Evolutionary conservation across 2,797 vertebrate genomes (phyloP).

Genomic region (Triplophysa yarkandensis): DNA sequence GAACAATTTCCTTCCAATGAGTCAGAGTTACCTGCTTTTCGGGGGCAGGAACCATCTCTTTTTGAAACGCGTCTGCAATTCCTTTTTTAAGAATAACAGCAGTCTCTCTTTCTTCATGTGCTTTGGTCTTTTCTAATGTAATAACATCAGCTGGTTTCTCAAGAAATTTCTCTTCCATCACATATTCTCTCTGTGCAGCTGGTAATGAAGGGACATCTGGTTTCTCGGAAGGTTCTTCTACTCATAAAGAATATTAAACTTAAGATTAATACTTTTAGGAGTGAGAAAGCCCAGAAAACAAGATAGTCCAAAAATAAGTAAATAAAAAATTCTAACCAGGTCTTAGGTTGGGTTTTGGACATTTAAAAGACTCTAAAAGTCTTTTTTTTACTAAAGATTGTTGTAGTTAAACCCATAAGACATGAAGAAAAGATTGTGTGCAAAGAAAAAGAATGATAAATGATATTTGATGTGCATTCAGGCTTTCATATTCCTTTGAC

Average conservation of each 20-base stretch:
- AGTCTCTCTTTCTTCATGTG: slow-evolving; percentile 12
- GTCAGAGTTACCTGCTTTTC: background rate
- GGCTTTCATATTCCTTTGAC: background rate
- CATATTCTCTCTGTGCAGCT: slow-evolving; percentile 65
- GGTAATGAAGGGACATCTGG: slow-evolving; percentile 61
- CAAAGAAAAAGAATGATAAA: slow-evolving; percentile 1
- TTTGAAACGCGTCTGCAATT: background rate
- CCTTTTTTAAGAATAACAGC: slow-evolving; percentile 24
- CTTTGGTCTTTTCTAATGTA: slow-evolving; percentile 17
- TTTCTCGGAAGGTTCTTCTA: slow-evolving; percentile 70
- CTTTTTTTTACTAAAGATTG: slow-evolving; percentile 9
- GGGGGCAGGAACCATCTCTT: background rate
- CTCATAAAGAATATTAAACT: slow-evolving; percentile 76
- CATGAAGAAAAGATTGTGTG: slow-evolving; percentile 9
- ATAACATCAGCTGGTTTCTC: slow-evolving; percentile 2
- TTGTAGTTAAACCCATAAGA: background rate
- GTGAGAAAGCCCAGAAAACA: background rate
- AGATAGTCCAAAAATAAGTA: background rate
- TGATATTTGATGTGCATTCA: slow-evolving; percentile 23
- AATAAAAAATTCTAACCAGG: too few relatives aligned
- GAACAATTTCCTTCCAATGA: background rate
- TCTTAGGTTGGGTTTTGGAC: background rate
- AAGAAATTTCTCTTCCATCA: slow-evolving; percentile 57
- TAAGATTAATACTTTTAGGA: slow-evolving; percentile 48
- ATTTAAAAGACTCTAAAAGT: slow-evolving; percentile 7